Conservation (phyloP, 2,113 vertebrate species). For the Notothenia coriiceps region DNA sequence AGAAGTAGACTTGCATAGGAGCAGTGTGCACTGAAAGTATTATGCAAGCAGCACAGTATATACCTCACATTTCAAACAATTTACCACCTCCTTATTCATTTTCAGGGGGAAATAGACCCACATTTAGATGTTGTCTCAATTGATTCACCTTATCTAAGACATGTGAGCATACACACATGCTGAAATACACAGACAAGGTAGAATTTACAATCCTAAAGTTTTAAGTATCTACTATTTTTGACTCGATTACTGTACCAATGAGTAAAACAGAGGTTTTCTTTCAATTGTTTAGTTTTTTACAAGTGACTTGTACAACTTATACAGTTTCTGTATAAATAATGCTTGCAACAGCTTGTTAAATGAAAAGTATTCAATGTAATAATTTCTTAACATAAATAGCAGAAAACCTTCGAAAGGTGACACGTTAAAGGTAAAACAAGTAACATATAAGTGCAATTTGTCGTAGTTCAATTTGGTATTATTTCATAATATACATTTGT, state of each 20-base stretch:
- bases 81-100: neutral
- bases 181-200: neutral
- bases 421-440: too few relatives aligned
- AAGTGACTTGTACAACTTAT: neutral
- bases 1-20: neutral
- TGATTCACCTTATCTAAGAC: conserved; percentile 2
- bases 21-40: conserved; percentile 29
- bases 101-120: neutral
- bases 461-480: too few relatives aligned
- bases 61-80: neutral
- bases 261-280: neutral
- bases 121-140: neutral
- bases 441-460: too few relatives aligned
- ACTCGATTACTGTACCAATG: too few relatives aligned
- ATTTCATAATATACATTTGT: too few relatives aligned
- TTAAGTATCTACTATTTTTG: too few relatives aligned
- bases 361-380: neutral
- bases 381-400: neutral
- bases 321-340: neutral
- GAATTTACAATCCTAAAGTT: too few relatives aligned
- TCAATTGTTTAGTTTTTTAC: neutral
- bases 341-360: neutral
- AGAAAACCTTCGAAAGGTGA: neutral
- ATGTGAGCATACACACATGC: neutral
- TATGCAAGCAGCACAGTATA: conserved; percentile 17